Conservation (phyloP, 2,113 vertebrate species). For the Limanda limanda region DNA sequence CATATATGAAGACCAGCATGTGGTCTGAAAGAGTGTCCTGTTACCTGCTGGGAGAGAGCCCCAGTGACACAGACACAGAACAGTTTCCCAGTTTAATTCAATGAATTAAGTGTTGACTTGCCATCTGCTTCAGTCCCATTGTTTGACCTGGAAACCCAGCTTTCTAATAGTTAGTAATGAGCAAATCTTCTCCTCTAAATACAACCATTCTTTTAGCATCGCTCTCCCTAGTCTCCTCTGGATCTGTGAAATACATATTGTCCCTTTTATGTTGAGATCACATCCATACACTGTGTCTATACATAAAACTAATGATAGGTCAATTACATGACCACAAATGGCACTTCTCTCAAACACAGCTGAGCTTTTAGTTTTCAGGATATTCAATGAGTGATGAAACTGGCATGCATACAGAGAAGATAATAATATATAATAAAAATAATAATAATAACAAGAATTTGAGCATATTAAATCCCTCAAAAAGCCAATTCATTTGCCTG, state of each 20-base stretch:
- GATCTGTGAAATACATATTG: constrained; percentile 12
- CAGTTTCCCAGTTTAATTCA: constrained; percentile 31
- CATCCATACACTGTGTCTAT: neutral
- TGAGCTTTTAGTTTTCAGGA: constrained; percentile 3
- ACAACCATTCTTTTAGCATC: neutral
- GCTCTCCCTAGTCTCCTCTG: neutral
- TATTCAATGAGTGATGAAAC: constrained; percentile 16
- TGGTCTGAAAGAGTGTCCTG: constrained; percentile 39
- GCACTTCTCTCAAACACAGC: constrained; percentile 1
- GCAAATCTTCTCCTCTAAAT: constrained; percentile 5
- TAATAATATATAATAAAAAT: no score
- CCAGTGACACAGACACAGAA: constrained; percentile 21
- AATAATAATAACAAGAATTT: no score
- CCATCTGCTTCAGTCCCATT: constrained; percentile 24
- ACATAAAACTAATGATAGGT: neutral
- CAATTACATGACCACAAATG: constrained; percentile 24
- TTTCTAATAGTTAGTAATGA: neutral
- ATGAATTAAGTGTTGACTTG: constrained; percentile 14
- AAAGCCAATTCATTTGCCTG: no score
- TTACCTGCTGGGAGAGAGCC: constrained; percentile 25
- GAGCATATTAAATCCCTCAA: no score
- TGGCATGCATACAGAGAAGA: constrained; percentile 1
- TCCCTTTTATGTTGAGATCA: neutral
- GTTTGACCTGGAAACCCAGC: neutral
- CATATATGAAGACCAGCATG: constrained; percentile 36